phyloP scores from a whole-genome alignment of 2,797 vertebrate species.

The Neosalanx taihuensis region DNA sequence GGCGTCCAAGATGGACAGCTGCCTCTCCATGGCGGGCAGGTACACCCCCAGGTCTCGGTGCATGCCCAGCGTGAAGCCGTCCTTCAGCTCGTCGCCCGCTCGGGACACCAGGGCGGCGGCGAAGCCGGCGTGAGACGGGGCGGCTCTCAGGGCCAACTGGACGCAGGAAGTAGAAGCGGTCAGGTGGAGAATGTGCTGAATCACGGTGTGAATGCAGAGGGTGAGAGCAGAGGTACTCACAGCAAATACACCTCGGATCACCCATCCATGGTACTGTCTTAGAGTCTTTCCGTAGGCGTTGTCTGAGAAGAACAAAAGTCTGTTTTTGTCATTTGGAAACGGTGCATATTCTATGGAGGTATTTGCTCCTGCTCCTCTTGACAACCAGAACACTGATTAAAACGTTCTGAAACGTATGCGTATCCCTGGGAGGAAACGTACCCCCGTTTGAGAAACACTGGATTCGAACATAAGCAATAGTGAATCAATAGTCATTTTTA shows the following conservation, averaged over 20 bases:
- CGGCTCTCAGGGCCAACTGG: conserved; percentile 93
- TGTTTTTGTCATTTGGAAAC: not conserved
- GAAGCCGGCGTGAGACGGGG: conserved; percentile 89
- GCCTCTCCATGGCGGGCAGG: conserved; percentile 92
- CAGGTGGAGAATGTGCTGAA: not conserved
- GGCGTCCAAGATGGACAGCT: conserved; percentile 86
- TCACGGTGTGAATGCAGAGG: not conserved
- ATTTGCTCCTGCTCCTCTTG: too few species aligned
- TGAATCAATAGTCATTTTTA: too few species aligned
- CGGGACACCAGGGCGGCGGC: conserved; percentile 83
- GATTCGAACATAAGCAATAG: too few species aligned
- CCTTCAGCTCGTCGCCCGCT: conserved; percentile 83
- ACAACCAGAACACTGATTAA: too few species aligned
- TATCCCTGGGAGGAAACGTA: too few species aligned
- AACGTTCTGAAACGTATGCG: too few species aligned
- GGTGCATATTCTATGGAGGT: not conserved
- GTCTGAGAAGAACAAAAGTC: conserved; percentile 66
- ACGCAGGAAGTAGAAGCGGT: conserved; percentile 3
- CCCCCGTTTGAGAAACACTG: too few species aligned
- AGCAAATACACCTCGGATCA: conserved; percentile 95
- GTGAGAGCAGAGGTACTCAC: conserved; percentile 69
- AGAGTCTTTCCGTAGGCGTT: conserved; percentile 92
- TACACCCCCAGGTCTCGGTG: conserved; percentile 88
- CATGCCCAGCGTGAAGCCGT: conserved; percentile 80
- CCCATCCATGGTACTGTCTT: conserved; percentile 96